Evolutionary conservation across 2,888 invertebrate genomes (phyloP), one percentile per base, ranked within the genome.

Genomic region (Platycheirus rosarum): DNA sequence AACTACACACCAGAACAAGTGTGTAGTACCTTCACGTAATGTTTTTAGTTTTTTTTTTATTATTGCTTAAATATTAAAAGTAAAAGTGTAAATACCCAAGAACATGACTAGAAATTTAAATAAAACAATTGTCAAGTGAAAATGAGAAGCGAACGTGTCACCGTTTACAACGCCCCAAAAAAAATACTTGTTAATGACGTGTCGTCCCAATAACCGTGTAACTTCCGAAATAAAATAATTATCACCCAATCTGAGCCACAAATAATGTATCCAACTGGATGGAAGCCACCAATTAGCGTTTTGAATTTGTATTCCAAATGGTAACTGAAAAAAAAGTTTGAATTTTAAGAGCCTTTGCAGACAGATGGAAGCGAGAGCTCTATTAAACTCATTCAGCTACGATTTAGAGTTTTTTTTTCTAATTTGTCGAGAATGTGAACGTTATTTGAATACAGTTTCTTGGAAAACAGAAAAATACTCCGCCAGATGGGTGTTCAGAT

Each of bases 341-440:
- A 75, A 69, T 70, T 75, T 69, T 76, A 71, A 65, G 76, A 80
- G 70, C 26, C 57, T 46, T 23, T 16, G 44, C 66, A 73, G 63
- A 70, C 66, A 71, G 77, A 71, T 76, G 68, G 76, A 66, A 49
- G 14, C 40, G 40, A 57, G 82, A 77, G 60, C 76, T 76, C 80
- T 80, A 80, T 80, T 80, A 80, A 82, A 77, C 71, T 73, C 77
- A 82, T 82, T 73, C 68, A 57, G 73, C 42, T 76, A 32, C 18
- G 73, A 82, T 82, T 40, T 80, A 60, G 63, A 77, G 55, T 82
- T 63, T 82, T 82, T 63, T 77, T 82, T 71, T 82, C 77, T 82
- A 82, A 77, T 77, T 82, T 66, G 71, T 57, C 68, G 55, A 77
- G 40, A 68, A 82, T 49, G 62, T 71, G 62, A 73, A 82, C 82